Evolutionary conservation across 2,888 invertebrate genomes (phyloP).

Genomic region (Antheraea assamensis): DNA sequence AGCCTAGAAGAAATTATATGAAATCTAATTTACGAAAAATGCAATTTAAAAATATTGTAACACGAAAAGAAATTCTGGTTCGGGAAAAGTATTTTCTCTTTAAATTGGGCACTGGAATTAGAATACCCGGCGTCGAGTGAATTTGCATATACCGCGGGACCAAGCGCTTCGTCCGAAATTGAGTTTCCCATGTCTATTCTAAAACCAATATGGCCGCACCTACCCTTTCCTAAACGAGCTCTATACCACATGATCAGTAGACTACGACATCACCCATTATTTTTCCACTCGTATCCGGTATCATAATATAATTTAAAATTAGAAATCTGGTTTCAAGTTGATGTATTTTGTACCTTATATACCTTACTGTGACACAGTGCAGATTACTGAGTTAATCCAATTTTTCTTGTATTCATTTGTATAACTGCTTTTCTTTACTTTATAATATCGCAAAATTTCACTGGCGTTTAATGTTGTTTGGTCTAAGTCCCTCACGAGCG

Average conservation of each 20-base stretch:
- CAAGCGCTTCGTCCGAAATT: constrained; percentile 47
- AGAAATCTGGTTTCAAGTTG: constrained; percentile 12
- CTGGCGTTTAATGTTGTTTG: no score
- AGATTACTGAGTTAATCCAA: not conserved
- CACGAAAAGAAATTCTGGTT: constrained; percentile 33
- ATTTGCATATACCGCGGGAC: constrained; percentile 54
- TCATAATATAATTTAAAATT: not conserved
- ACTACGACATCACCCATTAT: constrained; percentile 5
- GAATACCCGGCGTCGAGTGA: constrained; percentile 43
- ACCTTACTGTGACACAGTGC: not conserved
- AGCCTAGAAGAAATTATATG: not conserved
- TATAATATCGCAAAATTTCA: no score
- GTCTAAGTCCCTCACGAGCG: no score
- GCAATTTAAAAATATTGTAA: constrained; percentile 17
- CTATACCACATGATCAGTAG: not conserved
- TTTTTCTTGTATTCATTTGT: not conserved
- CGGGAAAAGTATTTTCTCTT: constrained; percentile 31
- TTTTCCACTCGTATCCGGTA: not conserved
- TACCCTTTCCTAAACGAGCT: constrained; percentile 7
- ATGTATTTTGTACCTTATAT: constrained; percentile 18
- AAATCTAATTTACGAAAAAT: not conserved
- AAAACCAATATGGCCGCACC: constrained; percentile 54
- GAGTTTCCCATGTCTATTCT: constrained; percentile 48
- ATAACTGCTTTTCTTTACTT: no score
- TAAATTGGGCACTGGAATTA: constrained; percentile 41